Evolutionary conservation across 2,113 vertebrate genomes (phyloP).

Genomic region (Turdus rufiventris): DNA sequence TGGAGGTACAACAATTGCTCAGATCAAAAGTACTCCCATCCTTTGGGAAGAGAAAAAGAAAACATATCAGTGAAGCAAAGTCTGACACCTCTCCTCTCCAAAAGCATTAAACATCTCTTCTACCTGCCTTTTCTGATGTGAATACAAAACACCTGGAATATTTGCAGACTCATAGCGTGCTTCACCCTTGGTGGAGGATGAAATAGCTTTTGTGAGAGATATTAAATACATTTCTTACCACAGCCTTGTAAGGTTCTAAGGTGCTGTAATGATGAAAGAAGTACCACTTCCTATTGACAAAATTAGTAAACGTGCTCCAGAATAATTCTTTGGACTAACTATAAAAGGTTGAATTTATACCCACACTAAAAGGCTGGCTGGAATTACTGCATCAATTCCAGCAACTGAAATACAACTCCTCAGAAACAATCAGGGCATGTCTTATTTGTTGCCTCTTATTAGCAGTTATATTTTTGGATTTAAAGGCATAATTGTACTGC

Average conservation of each 20-base stretch:
- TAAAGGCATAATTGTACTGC: neutral
- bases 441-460: neutral
- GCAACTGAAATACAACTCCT: neutral
- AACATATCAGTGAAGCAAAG: neutral
- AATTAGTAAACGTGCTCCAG: neutral
- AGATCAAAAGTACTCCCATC: neutral
- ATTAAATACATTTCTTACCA: neutral
- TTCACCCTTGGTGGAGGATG: neutral
- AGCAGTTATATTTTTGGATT: neutral
- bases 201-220: neutral
- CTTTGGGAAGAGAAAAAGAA: neutral
- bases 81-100: neutral
- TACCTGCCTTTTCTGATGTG: neutral
- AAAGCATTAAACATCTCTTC: neutral
- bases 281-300: neutral
- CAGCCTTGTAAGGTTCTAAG: neutral
- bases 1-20: accelerated
- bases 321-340: neutral
- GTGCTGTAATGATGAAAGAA: neutral
- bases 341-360: neutral
- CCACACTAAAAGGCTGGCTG: neutral
- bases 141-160: neutral
- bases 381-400: neutral
- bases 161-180: neutral
- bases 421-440: neutral